A percentile compares a stretch with the other conserved stretches of the same genome.
These are phyloP conservation scores for Acronicta alni DNA, from an alignment of 2,888 invertebrate genomes.

Conservation along the genomic window DNA sequence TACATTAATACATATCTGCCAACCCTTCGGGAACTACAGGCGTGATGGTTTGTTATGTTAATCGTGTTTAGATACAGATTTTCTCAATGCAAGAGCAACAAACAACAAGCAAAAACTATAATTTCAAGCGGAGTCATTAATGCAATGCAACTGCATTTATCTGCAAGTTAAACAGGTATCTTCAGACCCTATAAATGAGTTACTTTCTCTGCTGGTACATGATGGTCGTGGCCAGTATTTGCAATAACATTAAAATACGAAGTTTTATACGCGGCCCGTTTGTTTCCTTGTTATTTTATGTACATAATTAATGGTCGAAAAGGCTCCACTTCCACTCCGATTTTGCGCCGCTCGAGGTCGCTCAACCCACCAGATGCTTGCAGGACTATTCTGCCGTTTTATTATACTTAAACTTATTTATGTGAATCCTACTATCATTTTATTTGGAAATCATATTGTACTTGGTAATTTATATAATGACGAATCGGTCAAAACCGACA, in stretches of 20 bases:
- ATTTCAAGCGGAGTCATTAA: constrained; percentile 15
- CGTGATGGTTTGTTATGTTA: too few species aligned
- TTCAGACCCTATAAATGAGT: constrained; percentile 27
- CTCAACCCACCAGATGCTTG: constrained; percentile 56
- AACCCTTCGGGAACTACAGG: too few species aligned
- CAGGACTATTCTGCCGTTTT: constrained; percentile 52
- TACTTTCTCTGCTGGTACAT: constrained; percentile 46
- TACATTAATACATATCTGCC: too few species aligned
- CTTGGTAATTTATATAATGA: constrained; percentile 23
- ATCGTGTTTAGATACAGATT: too few species aligned
- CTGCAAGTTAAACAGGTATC: constrained; percentile 16
- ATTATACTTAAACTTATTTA: constrained; percentile 20
- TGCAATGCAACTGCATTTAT: constrained; percentile 34
- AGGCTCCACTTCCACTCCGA: constrained; percentile 43
- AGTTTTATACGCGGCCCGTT: constrained; percentile 26
- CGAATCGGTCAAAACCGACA: constrained; percentile 21
- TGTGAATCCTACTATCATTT: constrained; percentile 6
- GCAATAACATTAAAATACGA: constrained; percentile 55
- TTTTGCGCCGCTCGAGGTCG: constrained; percentile 60
- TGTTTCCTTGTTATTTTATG: constrained; percentile 54
- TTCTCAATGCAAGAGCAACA: background rate
- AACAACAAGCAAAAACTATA: background rate
- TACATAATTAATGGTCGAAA: constrained; percentile 59
- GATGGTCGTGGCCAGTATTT: constrained; percentile 42
- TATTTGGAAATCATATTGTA: constrained; percentile 10